Evolutionary conservation across 2,113 vertebrate genomes (phyloP), one percentile per base, ranked within the genome.

Genomic region (Rhinoptilus africanus): DNA sequence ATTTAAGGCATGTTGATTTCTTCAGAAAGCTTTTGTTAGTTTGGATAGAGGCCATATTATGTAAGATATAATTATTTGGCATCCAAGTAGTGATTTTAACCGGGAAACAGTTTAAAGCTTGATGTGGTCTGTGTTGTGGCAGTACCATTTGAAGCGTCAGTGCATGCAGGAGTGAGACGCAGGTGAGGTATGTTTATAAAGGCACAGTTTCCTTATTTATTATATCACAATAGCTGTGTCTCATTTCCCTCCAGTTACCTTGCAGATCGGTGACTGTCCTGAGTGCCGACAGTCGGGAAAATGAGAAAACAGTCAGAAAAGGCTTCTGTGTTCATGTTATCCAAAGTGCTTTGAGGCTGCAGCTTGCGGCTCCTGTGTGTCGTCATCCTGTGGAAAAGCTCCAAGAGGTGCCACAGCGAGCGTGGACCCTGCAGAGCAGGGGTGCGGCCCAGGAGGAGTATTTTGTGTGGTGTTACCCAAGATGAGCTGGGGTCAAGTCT

Each of bases 371-470:
- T 64, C 24, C 47, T 0, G 0, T 11, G 47, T 60, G 60, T 23
- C 6, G 2, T 16, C 2, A 1, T 57, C 68, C 51, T 3, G 5
- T 50, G 51, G 67, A 10, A 17, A 0, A 17, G 6, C 34, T 32
- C 32, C 51, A 12, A 5, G 79, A 45, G 73, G n/a, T 59, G 85
- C 48, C 37, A 2, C 3, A 1, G 45, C 2, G 14, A 1, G 18
- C 0, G 20, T 17, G 48, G 62, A 2, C 18, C 2, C 16, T 0
- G 12, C 30, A 12, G 43, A 8, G 50, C 73, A 10, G 39, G 1
- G 16, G 11, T 4, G 26, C n/a, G 32, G 63, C 59, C 53, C 43
- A 5, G 5, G 68, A 18, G 56, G 34, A 12, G 3, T 10, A 3
- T 12, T 20, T 9, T 24, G 23, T 48, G 50, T 74, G 69, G 6